Conservation (phyloP, 1,140 invertebrate species). For the Bilobella aurantiaca region DNA sequence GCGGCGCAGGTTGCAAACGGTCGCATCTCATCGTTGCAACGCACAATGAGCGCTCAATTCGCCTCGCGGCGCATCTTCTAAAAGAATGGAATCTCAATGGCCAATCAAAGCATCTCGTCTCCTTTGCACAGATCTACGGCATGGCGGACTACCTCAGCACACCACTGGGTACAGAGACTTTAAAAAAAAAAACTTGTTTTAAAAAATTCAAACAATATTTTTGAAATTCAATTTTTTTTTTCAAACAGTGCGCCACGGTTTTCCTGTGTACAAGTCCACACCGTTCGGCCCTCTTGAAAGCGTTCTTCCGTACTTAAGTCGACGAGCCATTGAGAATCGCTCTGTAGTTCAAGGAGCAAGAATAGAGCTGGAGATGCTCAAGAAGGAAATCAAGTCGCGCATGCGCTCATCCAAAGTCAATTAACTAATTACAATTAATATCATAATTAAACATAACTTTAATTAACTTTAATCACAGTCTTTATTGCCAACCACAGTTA, state of each 20-base stretch:
- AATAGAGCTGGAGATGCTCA: constrained; percentile 44
- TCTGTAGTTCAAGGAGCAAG: constrained; percentile 45
- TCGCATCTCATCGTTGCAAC: constrained; percentile 38
- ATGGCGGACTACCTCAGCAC: constrained; percentile 50
- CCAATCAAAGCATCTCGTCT: constrained; percentile 38
- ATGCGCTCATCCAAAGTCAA: not conserved
- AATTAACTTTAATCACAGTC: not conserved
- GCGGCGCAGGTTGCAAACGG: not conserved
- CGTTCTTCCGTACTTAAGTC: constrained; percentile 44
- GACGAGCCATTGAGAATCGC: constrained; percentile 46
- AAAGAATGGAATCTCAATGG: constrained; percentile 22
- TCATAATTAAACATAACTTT: too few relatives aligned
- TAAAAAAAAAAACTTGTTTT: too few relatives aligned
- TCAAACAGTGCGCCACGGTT: constrained; percentile 43
- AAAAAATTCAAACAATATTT: too few relatives aligned
- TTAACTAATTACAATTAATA: not conserved
- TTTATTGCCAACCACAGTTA: not conserved
- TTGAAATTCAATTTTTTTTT: constrained; percentile 2
- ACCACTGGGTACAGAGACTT: constrained; percentile 48
- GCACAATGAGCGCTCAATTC: constrained; percentile 40
- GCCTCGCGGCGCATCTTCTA: constrained; percentile 34
- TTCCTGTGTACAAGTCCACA: constrained; percentile 50
- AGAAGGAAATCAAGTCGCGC: constrained; percentile 40
- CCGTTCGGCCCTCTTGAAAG: constrained; percentile 47
- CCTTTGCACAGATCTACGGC: constrained; percentile 48